Base-by-base conservation (phyloP, 2,113 vertebrate genomes). In the Coryphaenoides rupestris region DNA sequence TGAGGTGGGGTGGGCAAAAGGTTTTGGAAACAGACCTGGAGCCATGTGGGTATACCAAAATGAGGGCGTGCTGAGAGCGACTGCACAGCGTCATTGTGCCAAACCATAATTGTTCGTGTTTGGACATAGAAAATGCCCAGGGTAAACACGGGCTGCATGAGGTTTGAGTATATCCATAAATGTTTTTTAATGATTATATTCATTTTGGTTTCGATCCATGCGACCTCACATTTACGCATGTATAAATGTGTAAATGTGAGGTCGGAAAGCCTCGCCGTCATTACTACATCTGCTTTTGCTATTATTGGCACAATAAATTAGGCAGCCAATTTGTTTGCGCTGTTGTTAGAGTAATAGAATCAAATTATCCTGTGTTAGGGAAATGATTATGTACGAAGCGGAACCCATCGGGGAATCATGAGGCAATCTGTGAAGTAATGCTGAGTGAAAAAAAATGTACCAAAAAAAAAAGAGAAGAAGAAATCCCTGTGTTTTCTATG, bases 311-410 rank as follows among this genome's bases (percentile, higher is more conserved):
- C 81, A 75, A 76, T 86, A 86, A 88, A 86, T 86, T 82, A 82
- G 75, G 70, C 78, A 79, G 80, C 69, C 80, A 88, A 86, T 88
- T 87, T 86, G 82, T 86, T 87, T 84, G 76, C 65, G 69, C 79
- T 80, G 82, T 83, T 86, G 86, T 89, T 89, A 80, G 77, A 82
- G 81, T 87, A 87, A 89, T 86, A 84, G 80, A 79, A 76, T 86
- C 80, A 82, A 83, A 86, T 87, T 86, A 89, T 86, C 70, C 77
- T 68, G 78, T 74, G 83, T 86, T 87, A 86, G 76, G 83, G 83
- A 87, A 85, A 84, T 82, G 69, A 86, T 83, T 86, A 83, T 78
- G 82, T 85, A 84, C 79, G 60, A 75, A 84, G 77, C 76, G 73
- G 80, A 87, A 83, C 76, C 77, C 80, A 84, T 80, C 83, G 76